Percentiles rank a stretch among this genome's conserved stretches.
Conservation (phyloP, 2,888 invertebrate genomes). For the Anagyrus pseudococci region DNA sequence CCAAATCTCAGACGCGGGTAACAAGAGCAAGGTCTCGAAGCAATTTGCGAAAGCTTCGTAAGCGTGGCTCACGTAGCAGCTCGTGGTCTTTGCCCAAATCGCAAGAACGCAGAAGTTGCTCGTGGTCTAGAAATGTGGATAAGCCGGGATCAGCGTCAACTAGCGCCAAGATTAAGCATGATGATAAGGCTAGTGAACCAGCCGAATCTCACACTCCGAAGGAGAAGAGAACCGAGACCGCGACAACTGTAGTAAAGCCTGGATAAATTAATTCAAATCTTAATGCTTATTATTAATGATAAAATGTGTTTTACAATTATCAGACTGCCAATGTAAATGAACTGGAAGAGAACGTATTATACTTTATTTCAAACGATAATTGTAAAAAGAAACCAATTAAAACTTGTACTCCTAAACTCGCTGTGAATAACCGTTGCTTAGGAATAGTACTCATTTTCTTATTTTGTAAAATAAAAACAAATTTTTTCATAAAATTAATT, state of each 20-base stretch:
- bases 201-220: conserved; percentile 8
- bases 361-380: too few relatives aligned
- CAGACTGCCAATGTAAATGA: too few relatives aligned
- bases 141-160: conserved; percentile 21
- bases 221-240: conserved; percentile 4
- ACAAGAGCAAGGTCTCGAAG: conserved; percentile 41
- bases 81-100: conserved; percentile 70
- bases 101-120: conserved; percentile 57
- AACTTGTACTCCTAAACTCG: background rate
- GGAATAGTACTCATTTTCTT: background rate
- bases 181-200: conserved; percentile 16
- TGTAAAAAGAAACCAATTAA: too few relatives aligned
- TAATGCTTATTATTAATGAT: too few relatives aligned
- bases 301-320: too few relatives aligned
- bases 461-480: conserved; percentile 12
- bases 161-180: conserved; percentile 3
- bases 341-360: too few relatives aligned
- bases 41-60: conserved; percentile 40
- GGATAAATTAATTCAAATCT: too few relatives aligned
- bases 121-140: conserved; percentile 64
- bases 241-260: background rate
- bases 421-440: background rate
- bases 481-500: conserved; percentile 9
- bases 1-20: conserved; percentile 45
- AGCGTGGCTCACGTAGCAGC: conserved; percentile 62